Evolutionary conservation across 2,888 invertebrate genomes (phyloP).

Genomic region (Yponomeuta cagnagella): DNA sequence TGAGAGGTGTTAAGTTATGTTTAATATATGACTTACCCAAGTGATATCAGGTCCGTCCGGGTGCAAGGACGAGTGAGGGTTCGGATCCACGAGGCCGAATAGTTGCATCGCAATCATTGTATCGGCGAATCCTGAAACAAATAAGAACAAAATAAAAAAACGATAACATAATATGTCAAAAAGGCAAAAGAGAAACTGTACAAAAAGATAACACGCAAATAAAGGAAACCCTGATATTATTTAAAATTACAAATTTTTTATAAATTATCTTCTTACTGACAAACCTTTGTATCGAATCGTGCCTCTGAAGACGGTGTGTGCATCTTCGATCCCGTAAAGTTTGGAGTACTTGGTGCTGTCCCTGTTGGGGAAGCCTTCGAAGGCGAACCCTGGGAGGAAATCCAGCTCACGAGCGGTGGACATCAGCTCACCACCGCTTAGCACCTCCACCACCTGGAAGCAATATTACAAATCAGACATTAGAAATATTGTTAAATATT

Average conservation of each 20-base stretch:
- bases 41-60: conserved; percentile 96
- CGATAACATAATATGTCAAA: not conserved
- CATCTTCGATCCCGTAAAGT: conserved; percentile 91
- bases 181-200: no score
- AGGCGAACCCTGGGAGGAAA: conserved; percentile 96
- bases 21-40: conserved; percentile 79
- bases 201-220: no score
- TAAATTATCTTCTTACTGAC: no score
- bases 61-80: conserved; percentile 92
- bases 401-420: conserved; percentile 85
- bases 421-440: conserved; percentile 92
- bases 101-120: conserved; percentile 91
- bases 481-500: no score
- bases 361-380: conserved; percentile 97
- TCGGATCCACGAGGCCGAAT: conserved; percentile 90
- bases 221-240: no score
- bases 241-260: no score
- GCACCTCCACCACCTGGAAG: conserved; percentile 87
- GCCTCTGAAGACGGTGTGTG: conserved; percentile 93
- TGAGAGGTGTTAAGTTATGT: no score
- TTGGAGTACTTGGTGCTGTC: conserved; percentile 93
- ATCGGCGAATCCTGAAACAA: conserved; percentile 84
- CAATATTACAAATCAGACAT: not conserved
- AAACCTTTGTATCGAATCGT: conserved; percentile 90
- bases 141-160: not conserved